These are phyloP conservation scores for Hippasteria phrygiana DNA, from an alignment of 53 echinoderm and acorn worm species.

Conservation along the genomic window DNA sequence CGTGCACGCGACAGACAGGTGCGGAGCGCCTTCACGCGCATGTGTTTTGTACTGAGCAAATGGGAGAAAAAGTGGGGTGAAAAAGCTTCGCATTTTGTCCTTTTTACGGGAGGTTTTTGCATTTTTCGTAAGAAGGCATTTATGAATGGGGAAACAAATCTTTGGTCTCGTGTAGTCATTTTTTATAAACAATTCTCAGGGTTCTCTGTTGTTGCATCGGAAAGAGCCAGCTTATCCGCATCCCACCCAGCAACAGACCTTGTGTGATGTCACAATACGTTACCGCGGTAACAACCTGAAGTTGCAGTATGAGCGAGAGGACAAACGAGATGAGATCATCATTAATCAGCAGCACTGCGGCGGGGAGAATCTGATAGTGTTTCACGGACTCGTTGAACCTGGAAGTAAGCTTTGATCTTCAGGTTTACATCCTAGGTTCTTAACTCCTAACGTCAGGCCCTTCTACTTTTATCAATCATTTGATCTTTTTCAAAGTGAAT, in stretches of 20 bases:
- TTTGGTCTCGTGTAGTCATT: too few species aligned
- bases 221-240: conserved; percentile 96
- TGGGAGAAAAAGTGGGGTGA: too few species aligned
- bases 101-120: too few species aligned
- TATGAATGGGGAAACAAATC: too few species aligned
- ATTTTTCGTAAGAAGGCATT: too few species aligned
- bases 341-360: conserved; percentile 98
- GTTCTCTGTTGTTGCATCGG: conserved; percentile 85
- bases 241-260: conserved; percentile 87
- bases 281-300: conserved; percentile 94
- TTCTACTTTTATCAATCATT: too few species aligned
- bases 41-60: too few species aligned
- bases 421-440: neutral
- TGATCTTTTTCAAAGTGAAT: too few species aligned
- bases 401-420: conserved; percentile 80
- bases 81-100: too few species aligned
- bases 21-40: too few species aligned
- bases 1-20: too few species aligned
- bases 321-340: conserved; percentile 89
- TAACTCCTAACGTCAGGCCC: too few species aligned
- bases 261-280: conserved; percentile 94
- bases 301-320: conserved; percentile 90
- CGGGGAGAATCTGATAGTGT: conserved; percentile 95
- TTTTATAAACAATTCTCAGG: conserved; percentile 48
- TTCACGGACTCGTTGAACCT: conserved; percentile 90